Evolutionary conservation across 2,113 vertebrate genomes (phyloP).

Genomic region (Acinonyx jubatus): DNA sequence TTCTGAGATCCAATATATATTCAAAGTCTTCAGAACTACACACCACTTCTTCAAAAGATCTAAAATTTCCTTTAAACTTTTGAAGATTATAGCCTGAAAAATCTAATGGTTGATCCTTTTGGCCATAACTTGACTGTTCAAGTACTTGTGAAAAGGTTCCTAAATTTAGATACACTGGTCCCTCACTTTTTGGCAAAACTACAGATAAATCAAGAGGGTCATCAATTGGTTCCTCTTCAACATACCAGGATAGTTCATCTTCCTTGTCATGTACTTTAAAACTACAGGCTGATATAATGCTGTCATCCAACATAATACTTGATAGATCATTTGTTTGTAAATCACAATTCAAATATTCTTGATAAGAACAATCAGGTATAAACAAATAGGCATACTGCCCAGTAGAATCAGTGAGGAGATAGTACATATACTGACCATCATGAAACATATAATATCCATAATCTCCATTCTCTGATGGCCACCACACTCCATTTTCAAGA

Average conservation of each 20-base stretch:
- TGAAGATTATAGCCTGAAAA: slow-evolving; percentile 91
- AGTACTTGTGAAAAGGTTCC: slow-evolving; percentile 93
- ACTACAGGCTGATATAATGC: slow-evolving; percentile 90
- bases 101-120: slow-evolving; percentile 89
- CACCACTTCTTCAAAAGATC: slow-evolving; percentile 74
- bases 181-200: slow-evolving; percentile 90
- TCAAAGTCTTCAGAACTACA: slow-evolving; percentile 81
- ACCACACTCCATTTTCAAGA: slow-evolving; percentile 95
- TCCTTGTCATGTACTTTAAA: slow-evolving; percentile 94
- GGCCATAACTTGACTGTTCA: slow-evolving; percentile 90
- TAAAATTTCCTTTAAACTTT: slow-evolving; percentile 90
- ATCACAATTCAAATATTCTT: slow-evolving; percentile 84
- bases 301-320: slow-evolving; percentile 86
- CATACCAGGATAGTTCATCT: slow-evolving; percentile 92
- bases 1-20: slow-evolving; percentile 90
- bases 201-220: slow-evolving; percentile 94
- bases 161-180: slow-evolving; percentile 93
- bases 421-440: slow-evolving; percentile 95
- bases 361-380: slow-evolving; percentile 86
- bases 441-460: slow-evolving; percentile 97
- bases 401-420: slow-evolving; percentile 93
- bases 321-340: slow-evolving; percentile 83
- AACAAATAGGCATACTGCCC: slow-evolving; percentile 94
- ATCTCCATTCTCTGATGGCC: slow-evolving; percentile 94
- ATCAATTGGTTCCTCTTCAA: slow-evolving; percentile 87